These are phyloP conservation scores for Sebastolobus alascanus DNA, from an alignment of 2,797 vertebrate genomes.

Conservation along the genomic window DNA sequence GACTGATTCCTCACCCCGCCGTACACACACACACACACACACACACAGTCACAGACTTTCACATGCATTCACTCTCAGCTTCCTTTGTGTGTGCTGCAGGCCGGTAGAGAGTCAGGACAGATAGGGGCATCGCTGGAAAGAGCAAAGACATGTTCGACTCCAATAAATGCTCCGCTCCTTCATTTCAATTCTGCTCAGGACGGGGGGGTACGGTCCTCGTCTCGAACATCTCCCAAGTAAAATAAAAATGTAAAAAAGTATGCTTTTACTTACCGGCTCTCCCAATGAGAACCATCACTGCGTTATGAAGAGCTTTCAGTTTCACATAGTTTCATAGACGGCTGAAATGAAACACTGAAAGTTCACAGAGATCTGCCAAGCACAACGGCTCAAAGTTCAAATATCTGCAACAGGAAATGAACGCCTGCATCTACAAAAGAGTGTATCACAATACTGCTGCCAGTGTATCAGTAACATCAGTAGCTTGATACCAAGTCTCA, in stretches of 20 bases:
- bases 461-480: background rate
- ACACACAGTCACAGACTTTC: conserved; percentile 13
- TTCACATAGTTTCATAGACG: background rate
- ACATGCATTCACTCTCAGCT: conserved; percentile 28
- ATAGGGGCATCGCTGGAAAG: conserved; percentile 40
- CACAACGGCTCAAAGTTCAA: conserved; percentile 12
- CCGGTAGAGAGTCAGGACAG: background rate
- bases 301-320: conserved; percentile 8
- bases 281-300: background rate
- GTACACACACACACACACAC: conserved; percentile 1
- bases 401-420: background rate
- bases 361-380: conserved; percentile 13
- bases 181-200: conserved; percentile 56
- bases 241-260: conserved; percentile 27
- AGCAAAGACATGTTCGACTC: conserved; percentile 49
- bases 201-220: background rate
- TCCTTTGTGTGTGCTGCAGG: conserved; percentile 36
- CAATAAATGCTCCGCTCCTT: conserved; percentile 32
- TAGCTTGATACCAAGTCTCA: background rate
- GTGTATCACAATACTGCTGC: background rate
- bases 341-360: background rate
- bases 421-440: background rate
- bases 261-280: background rate
- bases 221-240: conserved; percentile 9
- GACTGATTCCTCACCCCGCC: conserved; percentile 42